Evolutionary conservation across 2,113 vertebrate species (phyloP), one percentile per base, ranked within the genome.

Genomic region (Lasiurus cinereus): DNA sequence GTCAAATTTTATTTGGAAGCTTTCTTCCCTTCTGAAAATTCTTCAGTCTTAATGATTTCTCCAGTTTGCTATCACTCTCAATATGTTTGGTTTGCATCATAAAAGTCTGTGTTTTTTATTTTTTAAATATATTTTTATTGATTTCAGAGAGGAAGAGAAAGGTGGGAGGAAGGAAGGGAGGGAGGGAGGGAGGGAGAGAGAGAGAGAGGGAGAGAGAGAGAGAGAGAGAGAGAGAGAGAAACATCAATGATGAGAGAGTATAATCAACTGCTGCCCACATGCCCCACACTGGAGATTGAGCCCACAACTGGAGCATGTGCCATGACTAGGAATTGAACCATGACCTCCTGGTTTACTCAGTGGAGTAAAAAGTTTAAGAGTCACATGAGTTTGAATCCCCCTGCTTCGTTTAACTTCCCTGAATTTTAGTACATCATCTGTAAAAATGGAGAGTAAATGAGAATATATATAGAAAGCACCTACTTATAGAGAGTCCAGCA

Each of bases 71-170:
- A 43, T 52, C 29, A 93, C 46, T 88, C 56, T 66, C 24, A 46
- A 1, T 70, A n/a, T 91, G 36, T 64, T 95, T 66, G 90, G n/a
- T 88, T 88, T 95, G 33, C 48, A 76, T 91, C 52, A 56, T 90
- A 80, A 70, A 84, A 92, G 39, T 69, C 77, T 88, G 8, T 73
- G 62, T 78, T 92, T 70, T 92, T 74, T 92, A n/a, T 62, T n/a
- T 80, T 39, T 85, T 87, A 90, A 93, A 80, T 64, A 69, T 73
- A 22, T 22, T 22, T 59, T 59, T 8, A 56, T 56, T 56, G 54
- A 56, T 59, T 22, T 22, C 56, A 59, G 19, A 59, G 56, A 59
- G 21, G 56, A 59, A 24, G 59, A 5, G 56, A 62, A 19, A 62
- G 56, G 4, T n/a, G n/a, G n/a, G n/a, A n/a, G n/a, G n/a, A n/a